Evolutionary conservation across 2,888 invertebrate genomes (phyloP), one percentile per base, ranked within the genome.

Genomic region (Heliconius ismenius): DNA sequence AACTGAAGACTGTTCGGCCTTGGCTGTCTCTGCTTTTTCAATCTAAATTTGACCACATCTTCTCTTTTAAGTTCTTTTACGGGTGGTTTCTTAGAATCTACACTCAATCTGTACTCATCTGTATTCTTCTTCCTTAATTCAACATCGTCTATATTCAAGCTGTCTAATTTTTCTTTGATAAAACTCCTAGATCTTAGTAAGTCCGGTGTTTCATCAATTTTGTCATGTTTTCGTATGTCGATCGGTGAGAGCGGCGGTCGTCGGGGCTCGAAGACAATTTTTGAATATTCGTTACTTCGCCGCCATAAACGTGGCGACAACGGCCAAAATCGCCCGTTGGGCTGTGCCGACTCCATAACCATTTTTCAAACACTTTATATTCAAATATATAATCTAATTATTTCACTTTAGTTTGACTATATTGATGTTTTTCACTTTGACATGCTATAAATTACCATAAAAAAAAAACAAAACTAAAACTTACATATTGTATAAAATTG

Each of bases 301-400:
- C 94, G 89, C 93, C 93, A 94, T 26, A 94, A 84, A 15, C 92
- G 89, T 32, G 94, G 94, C 60, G 93, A 94, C 26, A 94, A 85
- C 43, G 94, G 93, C 94, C 94, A 94, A 80, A 94, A 92, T 36
- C 92, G 89, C 84, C 91, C 91, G 78, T 86, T 88, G 81, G 88
- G 89, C 79, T 91, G 90, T 70, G 90, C 86, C 79, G 92, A 88
- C 89, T 94, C 93, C 92, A 94, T 92, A 82, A 93, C 92, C 94
- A 94, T 94, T 88, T 90, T 73, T 73, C 21, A 72, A 67, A 73
- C 75, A 79, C 79, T 77, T 49, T 49, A 49, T 21, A 49, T 49
- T 49, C 49, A 39, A 68, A 58, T 26, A 60, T 63, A 21, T 80
- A 79, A 79, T 60, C 24, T 21, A 39, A 73, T 63, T 26, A 43